phyloP scores from a whole-genome alignment of 2,797 vertebrate species.

The Pantherophis alleghaniensis region DNA sequence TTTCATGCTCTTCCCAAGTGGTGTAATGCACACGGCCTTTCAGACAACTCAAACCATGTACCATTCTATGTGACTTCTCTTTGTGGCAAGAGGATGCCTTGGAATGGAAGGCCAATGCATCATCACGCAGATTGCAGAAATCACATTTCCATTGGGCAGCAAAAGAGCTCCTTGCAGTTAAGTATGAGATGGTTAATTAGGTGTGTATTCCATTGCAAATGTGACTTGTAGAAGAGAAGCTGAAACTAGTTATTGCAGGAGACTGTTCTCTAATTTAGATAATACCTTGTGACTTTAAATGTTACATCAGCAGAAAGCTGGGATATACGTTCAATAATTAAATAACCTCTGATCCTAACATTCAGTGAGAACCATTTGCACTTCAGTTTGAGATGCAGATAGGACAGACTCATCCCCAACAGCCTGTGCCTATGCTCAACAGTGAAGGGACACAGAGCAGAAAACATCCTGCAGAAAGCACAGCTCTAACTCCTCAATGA shows the following conservation, averaged over 20 bases:
- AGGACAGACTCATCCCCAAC: no score
- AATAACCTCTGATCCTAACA: background rate
- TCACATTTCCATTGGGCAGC: background rate
- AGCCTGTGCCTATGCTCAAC: no score
- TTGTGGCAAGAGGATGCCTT: background rate
- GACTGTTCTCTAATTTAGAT: background rate
- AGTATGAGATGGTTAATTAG: background rate
- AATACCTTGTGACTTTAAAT: background rate
- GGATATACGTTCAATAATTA: background rate
- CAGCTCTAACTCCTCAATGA: no score
- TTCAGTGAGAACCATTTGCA: background rate
- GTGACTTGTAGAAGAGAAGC: background rate
- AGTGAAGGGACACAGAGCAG: no score
- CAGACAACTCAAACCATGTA: background rate
- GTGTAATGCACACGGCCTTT: background rate
- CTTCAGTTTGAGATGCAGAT: no score
- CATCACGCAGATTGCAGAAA: background rate
- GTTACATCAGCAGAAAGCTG: background rate
- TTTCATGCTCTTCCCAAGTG: background rate
- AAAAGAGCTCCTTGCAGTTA: background rate
- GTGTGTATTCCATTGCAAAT: background rate
- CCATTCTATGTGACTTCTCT: background rate
- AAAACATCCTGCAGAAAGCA: no score
- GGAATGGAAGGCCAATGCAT: background rate
- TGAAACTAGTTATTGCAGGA: background rate